A percentile compares a stretch with the other conserved stretches of the same genome.
Evolutionary conservation across 2,113 vertebrate species (phyloP).

Genomic region (Acinonyx jubatus): DNA sequence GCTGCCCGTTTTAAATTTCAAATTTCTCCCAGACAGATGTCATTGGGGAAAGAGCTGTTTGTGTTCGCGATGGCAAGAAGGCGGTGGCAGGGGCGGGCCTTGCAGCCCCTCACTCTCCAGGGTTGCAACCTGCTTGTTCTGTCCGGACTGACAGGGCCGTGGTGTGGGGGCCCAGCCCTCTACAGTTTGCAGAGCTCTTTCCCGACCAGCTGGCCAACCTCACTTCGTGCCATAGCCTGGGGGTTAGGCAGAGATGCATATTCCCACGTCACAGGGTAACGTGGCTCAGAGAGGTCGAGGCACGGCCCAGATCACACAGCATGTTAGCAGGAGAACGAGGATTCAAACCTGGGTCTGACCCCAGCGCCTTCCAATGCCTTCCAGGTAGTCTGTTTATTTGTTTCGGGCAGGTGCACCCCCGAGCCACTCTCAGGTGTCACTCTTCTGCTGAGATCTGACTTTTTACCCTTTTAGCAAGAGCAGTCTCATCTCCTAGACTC

Average conservation of each 20-base stretch:
- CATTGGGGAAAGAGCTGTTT: slow-evolving; percentile 71
- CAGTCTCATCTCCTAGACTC: not conserved
- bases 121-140: not conserved
- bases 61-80: not conserved
- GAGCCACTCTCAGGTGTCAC: not conserved
- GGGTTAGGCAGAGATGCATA: not conserved
- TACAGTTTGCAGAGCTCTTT: not conserved
- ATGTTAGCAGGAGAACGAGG: too few relatives aligned
- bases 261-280: not conserved
- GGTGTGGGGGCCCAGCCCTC: not conserved
- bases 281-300: not conserved
- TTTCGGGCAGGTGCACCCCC: too few relatives aligned
- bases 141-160: not conserved
- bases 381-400: not conserved
- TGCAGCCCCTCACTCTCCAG: not conserved
- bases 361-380: not conserved
- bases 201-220: not conserved
- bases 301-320: not conserved
- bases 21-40: slow-evolving; percentile 77
- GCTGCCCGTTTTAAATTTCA: slow-evolving; percentile 75
- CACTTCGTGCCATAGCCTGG: not conserved
- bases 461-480: not conserved
- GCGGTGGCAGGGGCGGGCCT: slow-evolving; percentile 26
- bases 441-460: not conserved
- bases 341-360: not conserved